phyloP scores from a whole-genome alignment of 2,888 invertebrate species.

The Drosophila barbarae region DNA sequence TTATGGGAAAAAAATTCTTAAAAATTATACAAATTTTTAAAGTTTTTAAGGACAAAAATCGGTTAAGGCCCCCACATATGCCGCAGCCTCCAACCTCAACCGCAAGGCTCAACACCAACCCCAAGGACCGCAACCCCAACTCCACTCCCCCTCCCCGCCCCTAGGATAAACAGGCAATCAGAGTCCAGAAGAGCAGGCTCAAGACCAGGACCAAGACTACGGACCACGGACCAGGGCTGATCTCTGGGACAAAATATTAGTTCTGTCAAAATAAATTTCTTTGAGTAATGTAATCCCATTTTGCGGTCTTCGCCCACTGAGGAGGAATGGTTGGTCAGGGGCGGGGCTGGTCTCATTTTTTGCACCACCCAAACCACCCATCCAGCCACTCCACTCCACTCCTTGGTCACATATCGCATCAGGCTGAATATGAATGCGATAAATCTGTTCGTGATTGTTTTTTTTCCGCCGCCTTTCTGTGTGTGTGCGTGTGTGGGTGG shows the following conservation, averaged over 20 bases:
- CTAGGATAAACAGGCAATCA: constrained; percentile 26
- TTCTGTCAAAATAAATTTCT: constrained; percentile 78
- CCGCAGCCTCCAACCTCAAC: background rate
- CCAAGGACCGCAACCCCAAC: constrained; percentile 2
- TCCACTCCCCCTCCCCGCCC: background rate
- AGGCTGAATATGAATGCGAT: constrained; percentile 76
- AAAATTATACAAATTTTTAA: background rate
- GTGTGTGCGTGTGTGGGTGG: constrained; percentile 1
- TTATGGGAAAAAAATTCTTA: too few relatives aligned
- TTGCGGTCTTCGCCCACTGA: constrained; percentile 70
- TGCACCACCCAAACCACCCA: constrained; percentile 5
- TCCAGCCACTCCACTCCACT: background rate
- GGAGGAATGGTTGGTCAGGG: background rate
- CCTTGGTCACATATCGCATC: constrained; percentile 69
- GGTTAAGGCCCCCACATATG: background rate
- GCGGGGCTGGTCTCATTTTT: constrained; percentile 50
- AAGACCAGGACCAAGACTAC: constrained; percentile 31
- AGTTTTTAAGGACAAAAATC: background rate
- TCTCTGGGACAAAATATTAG: constrained; percentile 75
- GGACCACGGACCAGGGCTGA: constrained; percentile 47
- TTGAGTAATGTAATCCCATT: constrained; percentile 79
- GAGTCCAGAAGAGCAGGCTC: constrained; percentile 33
- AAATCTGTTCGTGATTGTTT: constrained; percentile 79
- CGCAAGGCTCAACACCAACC: constrained; percentile 5
- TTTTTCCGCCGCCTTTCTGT: constrained; percentile 38